Evolutionary conservation across 2,113 vertebrate species (phyloP).

Genomic region (Lophotis ruficrista): DNA sequence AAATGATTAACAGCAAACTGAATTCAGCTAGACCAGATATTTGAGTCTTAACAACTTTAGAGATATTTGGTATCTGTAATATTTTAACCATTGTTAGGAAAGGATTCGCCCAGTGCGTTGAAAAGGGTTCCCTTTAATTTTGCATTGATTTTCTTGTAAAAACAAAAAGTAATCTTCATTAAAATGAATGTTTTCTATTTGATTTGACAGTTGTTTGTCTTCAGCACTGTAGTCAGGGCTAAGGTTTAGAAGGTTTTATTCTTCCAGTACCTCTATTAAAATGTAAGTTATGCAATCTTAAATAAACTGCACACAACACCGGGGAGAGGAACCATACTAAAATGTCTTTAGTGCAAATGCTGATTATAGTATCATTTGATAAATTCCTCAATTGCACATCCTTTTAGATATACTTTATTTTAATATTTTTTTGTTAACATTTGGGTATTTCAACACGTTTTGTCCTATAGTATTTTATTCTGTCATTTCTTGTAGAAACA

Average conservation of each 20-base stretch:
- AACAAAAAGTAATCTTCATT: background rate
- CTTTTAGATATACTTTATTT: background rate
- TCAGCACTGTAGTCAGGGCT: background rate
- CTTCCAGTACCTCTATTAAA: background rate
- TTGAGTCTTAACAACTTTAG: background rate
- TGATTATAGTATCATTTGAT: background rate
- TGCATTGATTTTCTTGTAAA: background rate
- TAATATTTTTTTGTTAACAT: background rate
- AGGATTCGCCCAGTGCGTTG: background rate
- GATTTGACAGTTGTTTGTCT: background rate
- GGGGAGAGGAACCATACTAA: background rate
- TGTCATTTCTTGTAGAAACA: slow-evolving; percentile 60
- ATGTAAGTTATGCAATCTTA: background rate
- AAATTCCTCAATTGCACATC: background rate
- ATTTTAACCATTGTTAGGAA: background rate
- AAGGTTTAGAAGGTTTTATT: background rate
- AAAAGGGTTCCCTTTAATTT: background rate
- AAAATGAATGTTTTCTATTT: background rate
- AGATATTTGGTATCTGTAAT: background rate
- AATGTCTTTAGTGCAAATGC: background rate
- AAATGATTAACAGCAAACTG: background rate
- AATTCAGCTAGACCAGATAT: background rate
- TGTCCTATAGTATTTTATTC: background rate
- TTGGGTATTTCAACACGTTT: background rate
- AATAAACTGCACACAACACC: background rate